Evolutionary conservation across 2,797 vertebrate species (phyloP).

Genomic region (Sebastiscus tertius): DNA sequence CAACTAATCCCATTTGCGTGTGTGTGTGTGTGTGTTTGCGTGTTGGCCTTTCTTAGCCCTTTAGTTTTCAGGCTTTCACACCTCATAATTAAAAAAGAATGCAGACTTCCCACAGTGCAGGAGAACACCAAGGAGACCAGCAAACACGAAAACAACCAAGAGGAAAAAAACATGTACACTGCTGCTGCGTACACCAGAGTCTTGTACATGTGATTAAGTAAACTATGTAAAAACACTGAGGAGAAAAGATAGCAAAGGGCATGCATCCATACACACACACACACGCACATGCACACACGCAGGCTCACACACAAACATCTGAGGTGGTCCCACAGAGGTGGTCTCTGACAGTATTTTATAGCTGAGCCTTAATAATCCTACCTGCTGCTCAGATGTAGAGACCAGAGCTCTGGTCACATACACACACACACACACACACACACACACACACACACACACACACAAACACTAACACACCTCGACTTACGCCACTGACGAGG

Average conservation of each 20-base stretch:
- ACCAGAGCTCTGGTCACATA: conserved; percentile 41
- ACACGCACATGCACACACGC: neutral
- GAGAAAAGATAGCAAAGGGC: neutral
- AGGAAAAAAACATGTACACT: neutral
- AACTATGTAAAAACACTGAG: neutral
- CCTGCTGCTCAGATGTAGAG: conserved; percentile 68
- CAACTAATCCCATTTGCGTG: conserved; percentile 31
- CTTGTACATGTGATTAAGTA: neutral
- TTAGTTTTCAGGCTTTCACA: conserved; percentile 78
- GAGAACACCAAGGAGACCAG: conserved; percentile 63
- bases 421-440: neutral
- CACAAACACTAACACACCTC: neutral
- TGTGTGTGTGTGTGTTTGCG: conserved; percentile 20
- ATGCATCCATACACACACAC: neutral
- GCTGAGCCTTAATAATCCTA: conserved; percentile 69
- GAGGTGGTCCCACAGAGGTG: conserved; percentile 79
- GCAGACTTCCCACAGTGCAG: conserved; percentile 70
- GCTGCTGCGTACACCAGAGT: neutral
- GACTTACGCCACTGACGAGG: conserved; percentile 13
- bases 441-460: neutral
- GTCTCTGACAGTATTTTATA: conserved; percentile 77
- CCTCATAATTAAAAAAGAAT: conserved; percentile 80
- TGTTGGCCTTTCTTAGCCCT: conserved; percentile 55
- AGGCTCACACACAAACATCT: conserved; percentile 26
- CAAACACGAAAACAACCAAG: conserved; percentile 61